phyloP scores from a whole-genome alignment of 2,113 vertebrate genomes.

The Apeltes quadracus region DNA sequence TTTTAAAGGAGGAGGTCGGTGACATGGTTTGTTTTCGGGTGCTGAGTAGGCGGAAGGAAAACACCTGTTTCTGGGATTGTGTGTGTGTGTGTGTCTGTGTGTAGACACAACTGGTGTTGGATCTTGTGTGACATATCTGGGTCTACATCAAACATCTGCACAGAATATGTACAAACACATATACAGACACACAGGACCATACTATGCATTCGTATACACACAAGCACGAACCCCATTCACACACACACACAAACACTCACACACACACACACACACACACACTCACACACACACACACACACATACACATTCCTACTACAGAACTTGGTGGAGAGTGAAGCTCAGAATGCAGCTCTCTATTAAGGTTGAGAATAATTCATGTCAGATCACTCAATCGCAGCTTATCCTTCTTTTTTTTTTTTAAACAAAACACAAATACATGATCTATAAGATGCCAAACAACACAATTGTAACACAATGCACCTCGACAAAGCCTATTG shows the following conservation, averaged over 20 bases:
- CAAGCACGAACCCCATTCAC: not conserved
- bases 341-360: constrained; percentile 49
- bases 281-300: constrained; percentile 6
- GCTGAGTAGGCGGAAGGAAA: constrained; percentile 13
- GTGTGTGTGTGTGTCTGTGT: not conserved
- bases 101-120: constrained; percentile 12
- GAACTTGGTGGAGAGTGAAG: constrained; percentile 57
- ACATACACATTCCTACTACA: constrained; percentile 26
- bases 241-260: constrained; percentile 1
- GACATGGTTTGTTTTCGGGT: constrained; percentile 16
- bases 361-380: constrained; percentile 68
- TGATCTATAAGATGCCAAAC: constrained; percentile 1
- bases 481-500: not conserved
- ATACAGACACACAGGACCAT: not conserved
- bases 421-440: constrained; percentile 18
- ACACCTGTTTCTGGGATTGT: not conserved
- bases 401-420: constrained; percentile 8
- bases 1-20: constrained; percentile 19
- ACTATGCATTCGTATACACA: not conserved
- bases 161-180: not conserved
- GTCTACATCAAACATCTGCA: not conserved
- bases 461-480: not conserved
- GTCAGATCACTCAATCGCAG: constrained; percentile 32
- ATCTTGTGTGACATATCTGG: constrained; percentile 12
- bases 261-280: constrained; percentile 1